Percentiles rank a stretch among this genome's conserved stretches.
These are phyloP conservation scores for Hylaeus anthracinus DNA, from an alignment of 1,140 invertebrate genomes.

Conservation along the genomic window DNA sequence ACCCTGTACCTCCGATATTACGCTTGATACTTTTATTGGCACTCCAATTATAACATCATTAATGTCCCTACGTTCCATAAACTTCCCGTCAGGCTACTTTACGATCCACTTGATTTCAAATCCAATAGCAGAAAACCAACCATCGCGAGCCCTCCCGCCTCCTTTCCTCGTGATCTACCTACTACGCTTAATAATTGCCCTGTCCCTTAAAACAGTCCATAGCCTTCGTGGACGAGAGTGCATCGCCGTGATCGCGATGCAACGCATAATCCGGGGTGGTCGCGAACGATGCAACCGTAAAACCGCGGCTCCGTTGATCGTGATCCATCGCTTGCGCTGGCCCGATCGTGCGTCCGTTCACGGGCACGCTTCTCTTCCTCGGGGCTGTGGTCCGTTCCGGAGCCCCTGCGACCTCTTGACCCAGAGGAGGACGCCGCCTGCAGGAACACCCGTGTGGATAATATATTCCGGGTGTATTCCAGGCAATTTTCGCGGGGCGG, in stretches of 20 bases:
- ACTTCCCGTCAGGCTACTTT: background rate
- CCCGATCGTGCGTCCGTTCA: slow-evolving; percentile 50
- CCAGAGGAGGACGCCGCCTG: slow-evolving; percentile 57
- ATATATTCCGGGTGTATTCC: slow-evolving; percentile 74
- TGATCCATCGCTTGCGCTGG: slow-evolving; percentile 30
- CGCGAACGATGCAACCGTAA: slow-evolving; percentile 21
- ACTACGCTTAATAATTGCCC: slow-evolving; percentile 24
- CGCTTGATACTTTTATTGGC: background rate
- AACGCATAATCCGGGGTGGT: slow-evolving; percentile 44
- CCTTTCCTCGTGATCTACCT: background rate
- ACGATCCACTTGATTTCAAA: slow-evolving; percentile 5
- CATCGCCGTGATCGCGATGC: background rate
- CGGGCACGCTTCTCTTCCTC: slow-evolving; percentile 62
- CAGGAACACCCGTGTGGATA: slow-evolving; percentile 71
- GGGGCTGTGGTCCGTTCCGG: slow-evolving; percentile 54
- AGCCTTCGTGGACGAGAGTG: too few species aligned
- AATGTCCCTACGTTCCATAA: background rate
- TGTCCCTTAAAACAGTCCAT: background rate
- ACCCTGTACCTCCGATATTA: background rate
- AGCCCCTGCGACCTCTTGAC: slow-evolving; percentile 61
- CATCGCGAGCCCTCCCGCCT: background rate
- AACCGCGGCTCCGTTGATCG: slow-evolving; percentile 14
- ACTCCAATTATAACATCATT: background rate
- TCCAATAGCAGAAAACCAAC: slow-evolving; percentile 6
- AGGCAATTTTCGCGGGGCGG: slow-evolving; percentile 74